phyloP scores from a whole-genome alignment of 2,797 vertebrate species.

The Uromys caudimaculatus region DNA sequence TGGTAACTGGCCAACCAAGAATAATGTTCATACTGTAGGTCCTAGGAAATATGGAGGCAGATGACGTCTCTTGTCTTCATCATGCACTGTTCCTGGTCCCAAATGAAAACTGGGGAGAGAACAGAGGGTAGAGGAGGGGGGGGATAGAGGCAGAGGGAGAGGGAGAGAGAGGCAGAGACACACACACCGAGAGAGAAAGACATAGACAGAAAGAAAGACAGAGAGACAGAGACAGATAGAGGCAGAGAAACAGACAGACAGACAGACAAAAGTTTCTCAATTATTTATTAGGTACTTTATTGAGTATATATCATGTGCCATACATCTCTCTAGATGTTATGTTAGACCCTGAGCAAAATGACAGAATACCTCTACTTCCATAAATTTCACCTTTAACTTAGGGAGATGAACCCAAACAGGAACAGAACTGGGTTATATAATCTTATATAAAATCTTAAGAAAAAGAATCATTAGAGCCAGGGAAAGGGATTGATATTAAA shows the following conservation, averaged over 20 bases:
- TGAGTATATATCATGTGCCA: not conserved
- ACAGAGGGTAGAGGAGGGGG: not conserved
- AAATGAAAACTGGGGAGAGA: slow-evolving; percentile 2
- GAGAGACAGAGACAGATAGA: not conserved
- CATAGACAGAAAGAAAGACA: not conserved
- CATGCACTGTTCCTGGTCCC: not conserved
- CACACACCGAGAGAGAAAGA: not conserved
- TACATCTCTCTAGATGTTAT: not conserved
- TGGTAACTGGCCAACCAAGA: not conserved
- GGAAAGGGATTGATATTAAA: not conserved
- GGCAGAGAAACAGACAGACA: not conserved
- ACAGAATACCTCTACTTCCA: not conserved
- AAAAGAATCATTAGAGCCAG: not conserved
- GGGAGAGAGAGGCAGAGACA: not conserved
- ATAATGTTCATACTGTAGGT: not conserved
- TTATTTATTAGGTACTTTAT: not conserved
- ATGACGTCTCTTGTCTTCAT: not conserved
- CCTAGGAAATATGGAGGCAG: not conserved
- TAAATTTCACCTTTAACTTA: not conserved
- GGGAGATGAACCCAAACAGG: not conserved
- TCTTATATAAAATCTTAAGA: not conserved
- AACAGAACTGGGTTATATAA: not conserved
- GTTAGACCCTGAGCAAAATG: not conserved
- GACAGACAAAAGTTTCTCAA: not conserved
- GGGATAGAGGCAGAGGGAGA: not conserved